phyloP scores from a whole-genome alignment of 1,140 invertebrate genomes.

The Drosophila auraria region DNA sequence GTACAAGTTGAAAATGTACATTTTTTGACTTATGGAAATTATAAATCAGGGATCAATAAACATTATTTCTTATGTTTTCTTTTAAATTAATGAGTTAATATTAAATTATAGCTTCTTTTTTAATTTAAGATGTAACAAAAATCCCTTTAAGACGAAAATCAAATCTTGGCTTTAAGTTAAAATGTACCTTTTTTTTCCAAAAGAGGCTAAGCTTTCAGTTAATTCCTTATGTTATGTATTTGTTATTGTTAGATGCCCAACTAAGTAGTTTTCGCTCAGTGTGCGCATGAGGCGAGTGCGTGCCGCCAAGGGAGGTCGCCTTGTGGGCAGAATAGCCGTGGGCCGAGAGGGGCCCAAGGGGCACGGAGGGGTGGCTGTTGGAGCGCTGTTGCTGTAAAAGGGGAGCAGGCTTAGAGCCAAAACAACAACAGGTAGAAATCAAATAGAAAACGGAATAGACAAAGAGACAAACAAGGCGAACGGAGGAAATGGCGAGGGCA shows the following conservation, averaged over 20 bases:
- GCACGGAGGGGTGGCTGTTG: conserved; percentile 5
- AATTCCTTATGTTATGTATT: not conserved
- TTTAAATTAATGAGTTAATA: too few relatives aligned
- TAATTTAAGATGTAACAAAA: too few relatives aligned
- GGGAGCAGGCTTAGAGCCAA: conserved; percentile 77
- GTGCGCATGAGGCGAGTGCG: conserved; percentile 49
- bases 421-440: conserved; percentile 82
- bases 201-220: too few relatives aligned
- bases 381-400: conserved; percentile 49
- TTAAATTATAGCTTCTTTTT: too few relatives aligned
- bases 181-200: too few relatives aligned
- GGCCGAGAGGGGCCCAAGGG: conserved; percentile 2
- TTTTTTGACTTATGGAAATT: too few relatives aligned
- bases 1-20: too few relatives aligned
- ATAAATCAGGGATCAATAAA: too few relatives aligned
- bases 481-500: conserved; percentile 58
- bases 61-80: too few relatives aligned
- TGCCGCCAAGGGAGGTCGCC: conserved; percentile 31
- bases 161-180: too few relatives aligned
- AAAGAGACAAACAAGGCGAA: conserved; percentile 66
- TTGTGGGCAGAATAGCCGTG: conserved; percentile 8
- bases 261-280: conserved; percentile 1
- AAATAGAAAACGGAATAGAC: conserved; percentile 84
- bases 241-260: not conserved
- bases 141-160: too few relatives aligned